Base-by-base conservation (phyloP, 2,888 invertebrate genomes). In the Apamea crenata region DNA sequence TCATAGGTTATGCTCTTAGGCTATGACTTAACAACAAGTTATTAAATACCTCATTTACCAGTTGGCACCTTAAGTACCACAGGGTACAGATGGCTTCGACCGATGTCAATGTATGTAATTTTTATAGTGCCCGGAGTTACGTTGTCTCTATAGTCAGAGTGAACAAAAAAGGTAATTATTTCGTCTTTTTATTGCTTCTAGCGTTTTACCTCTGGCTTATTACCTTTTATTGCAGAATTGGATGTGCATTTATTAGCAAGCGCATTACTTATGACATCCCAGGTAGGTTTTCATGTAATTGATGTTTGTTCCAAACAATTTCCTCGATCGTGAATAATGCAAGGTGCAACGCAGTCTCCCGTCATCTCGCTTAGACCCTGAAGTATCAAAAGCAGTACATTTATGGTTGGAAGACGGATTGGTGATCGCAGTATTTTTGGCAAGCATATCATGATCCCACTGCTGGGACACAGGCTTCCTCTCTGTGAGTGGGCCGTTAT, bases 141-240 rank as follows among this genome's bases (percentile, higher is more conserved):
- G 0, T 59, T 12, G 6, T 29, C 36, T 25, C 4, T 50, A 25
- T 40, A 76, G 8, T 63, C n/a, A 29, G 40, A 16, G 14, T 59
- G 21, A 36, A 63, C n/a, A 44, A 56, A 75, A 68, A 59, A 75
- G 47, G 16, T 61, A 69, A 72, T 53, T 65, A 0, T 63, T 73
- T 40, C 3, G 14, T 53, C 18, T 73, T 75, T 85, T 69, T 81
- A 56, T 70, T 44, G 73, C 85, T 81, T 50, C 76, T 81, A 83
- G 83, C 83, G 85, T 59, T 85, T 77, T 56, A 66, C n/a, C 73
- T 74, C 73, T 74, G 73, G 12, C 73, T 70, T 59, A 84, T 82
- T 73, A 84, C 29, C 32, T 29, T 78, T 82, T 69, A 56, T 69
- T n/a, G 59, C 21, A 36, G 21, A 77, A 47, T 71, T 21, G 29